These are phyloP conservation scores for Thamnaconus septentrionalis DNA, from an alignment of 2,113 vertebrate species.

Conservation along the genomic window DNA sequence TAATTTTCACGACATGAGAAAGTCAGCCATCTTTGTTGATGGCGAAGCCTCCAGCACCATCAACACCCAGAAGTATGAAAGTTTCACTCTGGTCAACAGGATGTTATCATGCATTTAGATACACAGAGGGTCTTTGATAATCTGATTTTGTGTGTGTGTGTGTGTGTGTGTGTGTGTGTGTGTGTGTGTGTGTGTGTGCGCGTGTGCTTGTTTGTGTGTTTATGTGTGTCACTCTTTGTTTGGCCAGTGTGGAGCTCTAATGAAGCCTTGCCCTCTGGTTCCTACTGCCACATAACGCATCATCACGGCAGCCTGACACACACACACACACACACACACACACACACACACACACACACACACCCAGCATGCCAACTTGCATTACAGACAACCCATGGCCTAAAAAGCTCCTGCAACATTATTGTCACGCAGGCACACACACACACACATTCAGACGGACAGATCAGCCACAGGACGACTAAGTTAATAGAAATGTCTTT, in stretches of 20 bases:
- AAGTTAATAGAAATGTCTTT: conserved; percentile 21
- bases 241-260: conserved; percentile 51
- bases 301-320: conserved; percentile 74
- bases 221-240: conserved; percentile 59
- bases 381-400: conserved; percentile 67
- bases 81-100: too few species aligned
- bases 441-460: conserved; percentile 18
- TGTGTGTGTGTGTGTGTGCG: conserved; percentile 22
- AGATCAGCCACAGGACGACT: conserved; percentile 4
- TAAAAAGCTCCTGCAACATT: conserved; percentile 63
- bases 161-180: too few species aligned
- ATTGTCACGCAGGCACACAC: conserved; percentile 57
- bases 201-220: conserved; percentile 12
- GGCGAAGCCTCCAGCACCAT: too few species aligned
- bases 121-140: conserved; percentile 3
- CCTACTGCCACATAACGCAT: conserved; percentile 85
- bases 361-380: conserved; percentile 57
- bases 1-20: too few species aligned
- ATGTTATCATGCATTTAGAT: too few species aligned
- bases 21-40: too few species aligned
- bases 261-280: conserved; percentile 74
- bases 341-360: conserved; percentile 22
- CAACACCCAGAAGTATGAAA: too few species aligned
- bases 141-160: conserved; percentile 11
- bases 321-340: conserved; percentile 27